These are phyloP conservation scores for Lerista edwardsae DNA, from an alignment of 2,797 vertebrate species.

Conservation along the genomic window DNA sequence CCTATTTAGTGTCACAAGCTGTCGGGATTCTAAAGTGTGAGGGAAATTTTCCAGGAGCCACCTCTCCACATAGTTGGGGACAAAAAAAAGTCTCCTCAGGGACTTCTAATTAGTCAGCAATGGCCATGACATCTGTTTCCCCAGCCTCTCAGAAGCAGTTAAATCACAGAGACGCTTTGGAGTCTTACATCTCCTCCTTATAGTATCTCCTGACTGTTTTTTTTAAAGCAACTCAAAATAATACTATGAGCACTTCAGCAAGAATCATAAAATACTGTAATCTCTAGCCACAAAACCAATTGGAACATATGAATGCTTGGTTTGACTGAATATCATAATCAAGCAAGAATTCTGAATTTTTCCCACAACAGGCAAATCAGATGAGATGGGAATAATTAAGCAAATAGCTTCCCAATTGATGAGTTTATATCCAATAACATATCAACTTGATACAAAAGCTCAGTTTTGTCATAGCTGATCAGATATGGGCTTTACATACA, in stretches of 20 bases:
- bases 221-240: slow-evolving; percentile 18
- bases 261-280: slow-evolving; percentile 7
- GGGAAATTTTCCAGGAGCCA: not conserved
- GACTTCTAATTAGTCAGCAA: not conserved
- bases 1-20: not conserved
- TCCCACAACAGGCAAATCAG: not conserved
- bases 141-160: not conserved
- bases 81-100: not conserved
- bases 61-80: not conserved
- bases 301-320: not conserved
- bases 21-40: not conserved
- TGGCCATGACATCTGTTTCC: not conserved
- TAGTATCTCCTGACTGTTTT: not conserved
- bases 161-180: not conserved
- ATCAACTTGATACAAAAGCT: not conserved
- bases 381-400: not conserved
- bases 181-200: not conserved
- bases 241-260: not conserved
- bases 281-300: slow-evolving; percentile 2
- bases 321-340: not conserved
- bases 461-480: not conserved
- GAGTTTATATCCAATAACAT: not conserved
- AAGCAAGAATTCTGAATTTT: not conserved
- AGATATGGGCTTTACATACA: not conserved
- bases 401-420: not conserved